phyloP scores from a whole-genome alignment of 2,113 vertebrate genomes.

The Aplodontia rufa region DNA sequence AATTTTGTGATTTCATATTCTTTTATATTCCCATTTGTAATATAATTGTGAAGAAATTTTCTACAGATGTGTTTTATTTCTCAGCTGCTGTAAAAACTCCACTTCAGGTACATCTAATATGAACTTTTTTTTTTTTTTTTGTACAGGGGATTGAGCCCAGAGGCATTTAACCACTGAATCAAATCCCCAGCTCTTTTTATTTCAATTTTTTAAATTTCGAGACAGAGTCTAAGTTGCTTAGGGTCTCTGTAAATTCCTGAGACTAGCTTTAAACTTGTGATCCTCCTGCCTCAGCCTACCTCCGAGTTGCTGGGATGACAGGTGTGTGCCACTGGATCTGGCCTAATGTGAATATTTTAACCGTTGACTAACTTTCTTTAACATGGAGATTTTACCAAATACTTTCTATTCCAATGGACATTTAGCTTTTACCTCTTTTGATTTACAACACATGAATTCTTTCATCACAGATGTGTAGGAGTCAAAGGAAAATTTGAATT shows the following conservation, averaged over 20 bases:
- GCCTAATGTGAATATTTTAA: background rate
- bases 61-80: background rate
- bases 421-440: background rate
- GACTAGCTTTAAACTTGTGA: too few species aligned
- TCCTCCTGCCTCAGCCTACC: too few species aligned
- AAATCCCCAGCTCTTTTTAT: too few species aligned
- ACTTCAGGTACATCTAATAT: background rate
- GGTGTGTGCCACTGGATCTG: too few species aligned
- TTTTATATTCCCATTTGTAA: background rate
- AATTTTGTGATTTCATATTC: background rate
- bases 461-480: background rate
- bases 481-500: constrained; percentile 26
- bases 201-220: too few species aligned
- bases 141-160: too few species aligned
- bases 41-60: background rate
- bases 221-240: too few species aligned
- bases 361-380: constrained; percentile 9
- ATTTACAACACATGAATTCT: background rate
- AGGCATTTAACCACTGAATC: too few species aligned
- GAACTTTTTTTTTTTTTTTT: too few species aligned
- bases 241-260: too few species aligned
- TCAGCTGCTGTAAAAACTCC: background rate
- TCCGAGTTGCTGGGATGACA: too few species aligned
- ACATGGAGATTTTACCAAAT: background rate
- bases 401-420: background rate